Base-by-base conservation (phyloP, 2,888 invertebrate genomes). In the Nasonovia ribisnigri region DNA sequence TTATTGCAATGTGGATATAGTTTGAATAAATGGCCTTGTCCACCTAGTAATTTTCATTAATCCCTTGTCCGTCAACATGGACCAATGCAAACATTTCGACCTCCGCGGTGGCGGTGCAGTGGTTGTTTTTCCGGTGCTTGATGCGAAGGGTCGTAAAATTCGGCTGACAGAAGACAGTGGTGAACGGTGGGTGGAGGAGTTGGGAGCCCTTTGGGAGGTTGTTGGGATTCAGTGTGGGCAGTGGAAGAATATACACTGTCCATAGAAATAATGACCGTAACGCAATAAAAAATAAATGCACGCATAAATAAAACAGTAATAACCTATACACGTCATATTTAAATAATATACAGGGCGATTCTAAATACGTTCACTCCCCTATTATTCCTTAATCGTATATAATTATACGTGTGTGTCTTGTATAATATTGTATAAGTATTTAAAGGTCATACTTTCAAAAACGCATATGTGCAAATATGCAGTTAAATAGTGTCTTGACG, bases 221-320 rank as follows among this genome's bases (percentile, higher is more conserved):
- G 29, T 86, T 43, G 13, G 42, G 29, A 29, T 43, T 86, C 16
- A 86, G 26, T 43, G 42, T 43, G 43, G 26, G 46, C 86, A 86
- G 29, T 26, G 46, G 29, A 36, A 13, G 46, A 86, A 26, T 11
- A 26, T 11, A 42, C 46, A 36, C 48, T 51, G 90, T 42, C 43
- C 86, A 36, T 84, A 57, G 54, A 57, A 84, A 91, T 91, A 91
- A 91, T 43, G 54, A 84, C 54, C 57, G 26, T 48, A n/a, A 29
- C 24, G 88, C 67, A 67, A 92, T 92, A 92, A 88, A 92, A 57
- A 92, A 88, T 54, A 11, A 77, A 92, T n/a, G 88, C 51, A n/a
- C 77, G 51, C 67, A 77, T 67, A 54, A 88, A 92, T 92, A 92
- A 92, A 92, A 88, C n/a, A 24, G 42, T 54, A 77, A 92, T 77